These are phyloP conservation scores for Ridgeia piscesae DNA, from an alignment of 1,140 invertebrate genomes.

Conservation along the genomic window DNA sequence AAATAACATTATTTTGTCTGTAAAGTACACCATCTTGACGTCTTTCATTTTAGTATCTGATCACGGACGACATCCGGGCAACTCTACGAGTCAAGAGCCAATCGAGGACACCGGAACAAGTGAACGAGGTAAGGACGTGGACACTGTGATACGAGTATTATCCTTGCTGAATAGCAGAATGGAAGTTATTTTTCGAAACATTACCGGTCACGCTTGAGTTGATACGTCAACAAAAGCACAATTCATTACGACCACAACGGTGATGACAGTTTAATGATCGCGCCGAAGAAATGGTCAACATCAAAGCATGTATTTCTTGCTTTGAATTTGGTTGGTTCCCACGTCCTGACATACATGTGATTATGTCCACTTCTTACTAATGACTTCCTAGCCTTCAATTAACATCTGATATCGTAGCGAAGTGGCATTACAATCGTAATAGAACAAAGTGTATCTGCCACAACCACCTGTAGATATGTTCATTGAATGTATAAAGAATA, in stretches of 20 bases:
- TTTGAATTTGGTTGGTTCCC: neutral
- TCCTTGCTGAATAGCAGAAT: too few relatives aligned
- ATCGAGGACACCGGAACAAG: slow-evolving; percentile 32
- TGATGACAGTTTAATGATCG: too few relatives aligned
- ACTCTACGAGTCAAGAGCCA: slow-evolving; percentile 35
- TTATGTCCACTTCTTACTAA: too few relatives aligned
- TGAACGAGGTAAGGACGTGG: slow-evolving; percentile 32
- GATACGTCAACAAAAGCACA: neutral
- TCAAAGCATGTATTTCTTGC: neutral
- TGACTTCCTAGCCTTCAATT: too few relatives aligned
- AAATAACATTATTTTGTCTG: neutral
- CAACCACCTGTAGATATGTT: neutral
- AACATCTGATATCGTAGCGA: too few relatives aligned
- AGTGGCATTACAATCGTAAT: too few relatives aligned
- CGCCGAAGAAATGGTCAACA: too few relatives aligned
- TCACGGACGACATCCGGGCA: slow-evolving; percentile 36
- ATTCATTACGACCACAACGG: too few relatives aligned
- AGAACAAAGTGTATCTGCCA: too few relatives aligned
- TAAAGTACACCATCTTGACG: neutral
- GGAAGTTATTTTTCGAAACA: too few relatives aligned
- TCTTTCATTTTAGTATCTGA: slow-evolving; percentile 29
- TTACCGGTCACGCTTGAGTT: neutral
- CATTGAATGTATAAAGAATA: neutral
- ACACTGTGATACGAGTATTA: neutral
- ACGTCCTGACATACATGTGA: neutral